A percentile compares a stretch with the other conserved stretches of the same genome.
Conservation (phyloP, 2,113 vertebrate species). For the Plestiodon gilberti region DNA sequence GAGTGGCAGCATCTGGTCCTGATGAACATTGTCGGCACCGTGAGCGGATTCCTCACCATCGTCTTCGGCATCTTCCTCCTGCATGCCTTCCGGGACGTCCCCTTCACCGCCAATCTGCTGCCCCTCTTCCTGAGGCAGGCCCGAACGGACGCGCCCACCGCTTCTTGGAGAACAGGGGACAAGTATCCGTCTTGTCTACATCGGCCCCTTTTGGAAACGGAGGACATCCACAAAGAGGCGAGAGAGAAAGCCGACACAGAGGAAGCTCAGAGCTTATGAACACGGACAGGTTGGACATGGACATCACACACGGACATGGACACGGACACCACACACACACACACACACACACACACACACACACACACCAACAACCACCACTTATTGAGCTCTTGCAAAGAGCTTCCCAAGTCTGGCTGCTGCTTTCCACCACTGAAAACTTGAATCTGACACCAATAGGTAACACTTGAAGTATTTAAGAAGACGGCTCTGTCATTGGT, state of each 20-base stretch:
- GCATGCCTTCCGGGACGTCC: constrained; percentile 80
- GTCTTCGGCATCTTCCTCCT: constrained; percentile 84
- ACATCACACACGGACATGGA: no score
- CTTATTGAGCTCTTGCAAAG: constrained; percentile 17
- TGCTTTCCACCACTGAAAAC: neutral
- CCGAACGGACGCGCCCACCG: neutral
- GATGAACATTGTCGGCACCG: constrained; percentile 74
- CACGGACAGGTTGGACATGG: neutral
- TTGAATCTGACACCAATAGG: constrained; percentile 19
- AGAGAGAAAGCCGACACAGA: constrained; percentile 2
- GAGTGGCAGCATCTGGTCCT: constrained; percentile 83
- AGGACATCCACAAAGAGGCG: constrained; percentile 35
- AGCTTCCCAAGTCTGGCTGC: neutral
- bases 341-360: neutral
- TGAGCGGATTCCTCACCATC: constrained; percentile 85
- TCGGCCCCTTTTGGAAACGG: constrained; percentile 59
- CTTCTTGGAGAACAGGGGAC: neutral
- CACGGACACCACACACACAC: no score
- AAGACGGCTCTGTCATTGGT: neutral
- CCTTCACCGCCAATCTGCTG: constrained; percentile 76
- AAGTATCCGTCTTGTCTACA: constrained; percentile 40
- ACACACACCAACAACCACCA: neutral
- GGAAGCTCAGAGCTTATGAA: constrained; percentile 22
- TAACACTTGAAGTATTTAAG: neutral
- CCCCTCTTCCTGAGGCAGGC: constrained; percentile 75